Evolutionary conservation across 2,113 vertebrate species (phyloP), one percentile per base, ranked within the genome.

Genomic region (Gymnorhina tibicen): DNA sequence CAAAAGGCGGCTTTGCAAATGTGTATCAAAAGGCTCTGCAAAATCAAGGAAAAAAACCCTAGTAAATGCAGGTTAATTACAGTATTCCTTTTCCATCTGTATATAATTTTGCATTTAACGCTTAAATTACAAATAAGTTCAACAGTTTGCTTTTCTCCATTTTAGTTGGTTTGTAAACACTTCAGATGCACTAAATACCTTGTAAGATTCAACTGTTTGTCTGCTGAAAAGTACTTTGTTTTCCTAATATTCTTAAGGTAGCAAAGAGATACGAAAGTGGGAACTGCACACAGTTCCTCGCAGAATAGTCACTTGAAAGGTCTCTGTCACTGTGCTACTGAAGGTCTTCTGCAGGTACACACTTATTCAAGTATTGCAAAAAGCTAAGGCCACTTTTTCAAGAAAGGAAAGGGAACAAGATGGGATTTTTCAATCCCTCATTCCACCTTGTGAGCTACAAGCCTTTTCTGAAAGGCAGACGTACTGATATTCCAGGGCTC

Each of bases 301-400:
- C 95, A 94, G 96, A 97, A 98, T 93, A 97, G 93, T 97, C 96
- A 91, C 85, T 91, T 78, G 89, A 93, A 95, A 94, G 97, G 89
- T 98, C 96, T 97, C 97, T 97, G 78, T 96, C 63, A 79, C 97
- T 98, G 98, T 98, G 98, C 98, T 98, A 97, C 97, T 97, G 97
- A 97, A 97, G 95, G 94, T 97, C 95, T 96, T 97, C 97, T 97
- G 97, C 94, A 93, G 97, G 96, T 95, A 98, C 95, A 97, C 97
- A 93, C 96, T 98, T 94, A 97, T 98, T 98, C 98, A 98, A 98
- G 98, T 98, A 98, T 98, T 98, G 98, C 98, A 98, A 98, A 98
- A 98, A 98, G 98, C 98, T 98, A 98, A 98, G 98, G 98, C 97
- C 98, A 98, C 98, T 97, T 98, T 98, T 98, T 98, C 97, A 97